phyloP scores from a whole-genome alignment of 2,113 vertebrate genomes.

The Petaurus breviceps region DNA sequence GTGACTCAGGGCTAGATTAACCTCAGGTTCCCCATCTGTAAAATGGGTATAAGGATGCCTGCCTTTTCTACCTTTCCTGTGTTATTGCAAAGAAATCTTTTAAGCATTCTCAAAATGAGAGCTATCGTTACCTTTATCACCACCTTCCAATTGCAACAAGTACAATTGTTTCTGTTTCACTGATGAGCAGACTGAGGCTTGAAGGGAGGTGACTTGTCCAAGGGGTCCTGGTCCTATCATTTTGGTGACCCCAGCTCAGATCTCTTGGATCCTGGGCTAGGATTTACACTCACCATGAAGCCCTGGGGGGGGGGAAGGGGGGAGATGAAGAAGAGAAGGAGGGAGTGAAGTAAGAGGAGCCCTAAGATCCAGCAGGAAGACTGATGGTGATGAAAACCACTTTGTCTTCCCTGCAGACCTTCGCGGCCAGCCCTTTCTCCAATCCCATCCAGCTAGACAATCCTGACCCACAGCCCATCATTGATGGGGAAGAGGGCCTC shows the following conservation, averaged over 20 bases:
- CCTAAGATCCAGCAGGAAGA: accelerated
- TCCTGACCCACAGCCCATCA: constrained; percentile 88
- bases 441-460: constrained; percentile 92
- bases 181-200: neutral
- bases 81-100: neutral
- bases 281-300: neutral
- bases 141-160: neutral
- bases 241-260: neutral
- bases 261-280: neutral
- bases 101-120: neutral
- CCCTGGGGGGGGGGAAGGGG: accelerated
- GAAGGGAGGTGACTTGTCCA: neutral
- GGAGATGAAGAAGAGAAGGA: too few relatives aligned
- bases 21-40: too few relatives aligned
- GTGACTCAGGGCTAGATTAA: too few relatives aligned
- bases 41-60: neutral
- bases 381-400: accelerated
- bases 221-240: neutral
- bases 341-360: too few relatives aligned
- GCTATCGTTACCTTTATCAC: neutral
- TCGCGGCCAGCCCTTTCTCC: constrained; percentile 95
- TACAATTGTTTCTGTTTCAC: neutral
- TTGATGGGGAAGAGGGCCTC: constrained; percentile 96
- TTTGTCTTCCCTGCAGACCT: constrained; percentile 82
- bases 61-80: neutral